Base-by-base conservation (phyloP, 2,888 invertebrate species). In the Megalurothrips usitatus region DNA sequence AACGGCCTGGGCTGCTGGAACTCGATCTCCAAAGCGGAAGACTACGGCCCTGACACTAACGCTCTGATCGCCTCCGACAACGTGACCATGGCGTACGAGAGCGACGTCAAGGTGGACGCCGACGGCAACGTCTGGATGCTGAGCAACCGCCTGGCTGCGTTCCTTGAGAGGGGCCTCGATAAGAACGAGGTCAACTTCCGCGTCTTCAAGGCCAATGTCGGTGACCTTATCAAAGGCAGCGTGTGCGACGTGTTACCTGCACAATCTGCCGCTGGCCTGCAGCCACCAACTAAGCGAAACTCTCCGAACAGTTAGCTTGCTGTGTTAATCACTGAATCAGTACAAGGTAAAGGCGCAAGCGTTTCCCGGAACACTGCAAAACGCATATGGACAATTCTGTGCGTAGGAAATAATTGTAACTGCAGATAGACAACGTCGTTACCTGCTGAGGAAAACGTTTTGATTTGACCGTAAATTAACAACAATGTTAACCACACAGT, bases 1-100 rank as follows among this genome's bases (percentile, higher is more conserved):
- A 93, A 95, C 85, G 91, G 92, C 26, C 87, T 96, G 0, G 94
- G 92, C 78, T 95, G 95, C 85, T 95, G 95, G 95, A 92, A 95
- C 84, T 92, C 92, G 0, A 79, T 81, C 79, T 83, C 83, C 43
- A 82, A 83, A 79, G 89, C 89, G 0, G 94, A 93, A 84, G 90
- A 92, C 0, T 94, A 94, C 85, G 89, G 88, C 68, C 89, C 90
- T 49, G 87, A 88, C 12, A 92, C 92, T 84, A 87, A 91, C 28
- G 93, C 91, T 0, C 87, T 92, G 1, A 89, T 94, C 0, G 93
- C 92, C 0, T 87, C 88, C 63, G 91, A 92, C 86, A 87, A 89
- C 3, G 89, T 90, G 12, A 91, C 92, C 0, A 87, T 95, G 82
- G 88, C 94, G n/a, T 95, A 95, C 85, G 95, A 95, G 0, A 95